Conservation (phyloP, 2,888 invertebrate genomes). For the Nymphalis c-album region DNA sequence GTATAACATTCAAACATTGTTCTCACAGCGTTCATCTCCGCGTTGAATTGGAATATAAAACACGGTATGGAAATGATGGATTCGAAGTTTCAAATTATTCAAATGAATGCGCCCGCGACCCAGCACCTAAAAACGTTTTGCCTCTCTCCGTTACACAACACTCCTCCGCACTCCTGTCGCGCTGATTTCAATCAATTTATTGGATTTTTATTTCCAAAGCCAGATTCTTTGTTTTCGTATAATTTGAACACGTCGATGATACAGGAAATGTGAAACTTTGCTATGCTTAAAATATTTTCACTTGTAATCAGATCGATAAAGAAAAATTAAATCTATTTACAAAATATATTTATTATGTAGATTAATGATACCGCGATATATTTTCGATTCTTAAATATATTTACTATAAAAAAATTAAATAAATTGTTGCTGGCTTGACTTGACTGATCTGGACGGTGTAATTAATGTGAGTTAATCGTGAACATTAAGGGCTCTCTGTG, state of each 20-base stretch:
- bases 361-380: no score
- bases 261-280: background rate
- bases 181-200: slow-evolving; percentile 28
- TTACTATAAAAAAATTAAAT: no score
- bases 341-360: no score
- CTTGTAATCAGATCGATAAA: no score
- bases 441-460: no score
- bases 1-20: background rate
- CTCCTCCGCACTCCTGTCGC: slow-evolving; percentile 20
- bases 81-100: slow-evolving; percentile 63
- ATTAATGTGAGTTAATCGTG: no score
- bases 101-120: slow-evolving; percentile 61
- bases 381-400: no score
- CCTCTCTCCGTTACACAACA: background rate
- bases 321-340: no score
- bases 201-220: slow-evolving; percentile 14
- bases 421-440: no score
- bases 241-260: background rate
- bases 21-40: slow-evolving; percentile 10
- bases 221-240: slow-evolving; percentile 18
- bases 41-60: slow-evolving; percentile 14
- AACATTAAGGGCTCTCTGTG: no score
- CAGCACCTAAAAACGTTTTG: slow-evolving; percentile 5
- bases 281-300: no score
- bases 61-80: slow-evolving; percentile 56